Conservation (phyloP, 2,888 invertebrate genomes). For the Conistra vaccinii region DNA sequence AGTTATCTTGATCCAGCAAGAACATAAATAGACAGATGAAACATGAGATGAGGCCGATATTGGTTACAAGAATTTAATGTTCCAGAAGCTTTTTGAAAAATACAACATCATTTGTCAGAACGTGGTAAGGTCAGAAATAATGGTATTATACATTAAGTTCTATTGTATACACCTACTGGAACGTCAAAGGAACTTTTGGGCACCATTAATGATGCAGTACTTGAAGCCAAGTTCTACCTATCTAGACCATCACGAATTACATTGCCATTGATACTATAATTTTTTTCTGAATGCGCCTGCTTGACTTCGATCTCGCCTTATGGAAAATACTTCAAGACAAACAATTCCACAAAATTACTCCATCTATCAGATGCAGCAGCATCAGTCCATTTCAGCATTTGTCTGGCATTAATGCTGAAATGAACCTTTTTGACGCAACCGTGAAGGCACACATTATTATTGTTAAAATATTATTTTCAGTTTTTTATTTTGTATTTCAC, state of each 20-base stretch:
- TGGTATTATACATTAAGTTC: not conserved
- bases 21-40: not conserved
- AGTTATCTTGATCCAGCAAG: not conserved
- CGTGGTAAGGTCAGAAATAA: not conserved
- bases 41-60: not conserved
- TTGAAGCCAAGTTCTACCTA: not conserved
- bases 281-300: too few relatives aligned
- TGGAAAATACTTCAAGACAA: too few relatives aligned
- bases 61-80: not conserved
- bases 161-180: not conserved
- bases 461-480: too few relatives aligned
- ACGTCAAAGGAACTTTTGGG: not conserved
- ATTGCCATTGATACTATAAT: not conserved
- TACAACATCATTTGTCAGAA: not conserved
- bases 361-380: too few relatives aligned
- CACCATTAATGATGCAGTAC: not conserved
- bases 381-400: too few relatives aligned
- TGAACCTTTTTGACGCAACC: too few relatives aligned
- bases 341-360: not conserved
- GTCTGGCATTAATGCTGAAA: too few relatives aligned
- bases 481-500: too few relatives aligned
- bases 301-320: too few relatives aligned
- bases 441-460: too few relatives aligned
- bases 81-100: not conserved
- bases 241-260: too few relatives aligned